Percentiles rank a stretch among this genome's conserved stretches.
Evolutionary conservation across 2,113 vertebrate genomes (phyloP).

Genomic region (Chaetops frenatus): DNA sequence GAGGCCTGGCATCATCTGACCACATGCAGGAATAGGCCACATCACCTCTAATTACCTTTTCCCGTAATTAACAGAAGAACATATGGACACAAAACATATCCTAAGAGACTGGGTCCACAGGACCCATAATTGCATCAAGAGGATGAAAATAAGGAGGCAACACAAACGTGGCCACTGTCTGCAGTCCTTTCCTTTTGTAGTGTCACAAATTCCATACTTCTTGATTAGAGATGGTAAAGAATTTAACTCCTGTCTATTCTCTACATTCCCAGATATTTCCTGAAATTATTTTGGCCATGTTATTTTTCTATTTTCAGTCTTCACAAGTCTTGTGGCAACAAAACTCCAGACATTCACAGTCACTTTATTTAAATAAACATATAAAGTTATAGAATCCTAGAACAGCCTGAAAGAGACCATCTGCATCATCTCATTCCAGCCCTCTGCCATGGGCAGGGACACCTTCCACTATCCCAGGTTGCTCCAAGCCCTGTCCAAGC

Average conservation of each 20-base stretch:
- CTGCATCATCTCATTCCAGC: neutral
- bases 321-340: neutral
- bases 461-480: accelerated
- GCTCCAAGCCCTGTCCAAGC: accelerated
- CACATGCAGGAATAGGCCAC: neutral
- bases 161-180: neutral
- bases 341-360: neutral
- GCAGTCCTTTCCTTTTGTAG: neutral
- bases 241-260: accelerated
- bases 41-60: neutral
- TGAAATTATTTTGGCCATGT: neutral
- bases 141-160: neutral
- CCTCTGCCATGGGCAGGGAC: no score
- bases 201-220: neutral
- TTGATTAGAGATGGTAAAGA: neutral
- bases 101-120: neutral
- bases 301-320: neutral
- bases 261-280: neutral
- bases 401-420: neutral
- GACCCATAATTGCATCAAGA: neutral
- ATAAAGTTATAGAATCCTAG: accelerated
- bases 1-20: neutral
- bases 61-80: neutral
- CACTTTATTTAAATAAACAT: neutral
- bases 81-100: neutral